Evolutionary conservation across 2,888 invertebrate species (phyloP).

Genomic region (Nowickia ferox): DNA sequence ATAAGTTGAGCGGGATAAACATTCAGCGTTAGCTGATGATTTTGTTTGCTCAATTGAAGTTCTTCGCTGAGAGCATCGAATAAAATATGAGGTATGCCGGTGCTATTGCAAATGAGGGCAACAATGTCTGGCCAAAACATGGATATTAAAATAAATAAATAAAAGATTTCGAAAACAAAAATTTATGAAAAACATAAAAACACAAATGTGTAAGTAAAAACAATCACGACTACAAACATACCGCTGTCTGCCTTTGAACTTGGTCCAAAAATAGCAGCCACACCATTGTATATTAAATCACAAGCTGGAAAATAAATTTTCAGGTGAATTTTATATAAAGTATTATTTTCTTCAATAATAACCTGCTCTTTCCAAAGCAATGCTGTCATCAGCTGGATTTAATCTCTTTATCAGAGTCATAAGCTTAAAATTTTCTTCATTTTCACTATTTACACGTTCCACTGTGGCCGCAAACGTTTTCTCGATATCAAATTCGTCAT

Average conservation of each 20-base stretch:
- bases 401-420: conserved; percentile 78
- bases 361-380: conserved; percentile 80
- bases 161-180: conserved; percentile 35
- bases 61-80: conserved; percentile 85
- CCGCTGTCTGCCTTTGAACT: conserved; percentile 82
- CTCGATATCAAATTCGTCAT: conserved; percentile 84
- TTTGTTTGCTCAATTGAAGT: conserved; percentile 77
- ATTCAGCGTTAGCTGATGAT: conserved; percentile 87
- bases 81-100: conserved; percentile 87
- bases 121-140: conserved; percentile 78
- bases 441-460: conserved; percentile 80
- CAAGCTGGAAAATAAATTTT: conserved; percentile 84
- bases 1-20: conserved; percentile 88
- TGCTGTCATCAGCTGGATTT: conserved; percentile 76
- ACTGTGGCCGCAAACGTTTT: conserved; percentile 85
- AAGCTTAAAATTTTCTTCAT: conserved; percentile 78
- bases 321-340: not conserved
- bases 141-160: not conserved
- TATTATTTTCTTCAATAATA: not conserved
- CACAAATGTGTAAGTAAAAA: conserved; percentile 18
- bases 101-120: conserved; percentile 85
- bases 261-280: conserved; percentile 90
- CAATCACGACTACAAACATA: conserved; percentile 74
- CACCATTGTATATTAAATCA: conserved; percentile 86
- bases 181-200: conserved; percentile 19